Conservation (phyloP, 2,888 invertebrate species). For the Apodemia zela region DNA sequence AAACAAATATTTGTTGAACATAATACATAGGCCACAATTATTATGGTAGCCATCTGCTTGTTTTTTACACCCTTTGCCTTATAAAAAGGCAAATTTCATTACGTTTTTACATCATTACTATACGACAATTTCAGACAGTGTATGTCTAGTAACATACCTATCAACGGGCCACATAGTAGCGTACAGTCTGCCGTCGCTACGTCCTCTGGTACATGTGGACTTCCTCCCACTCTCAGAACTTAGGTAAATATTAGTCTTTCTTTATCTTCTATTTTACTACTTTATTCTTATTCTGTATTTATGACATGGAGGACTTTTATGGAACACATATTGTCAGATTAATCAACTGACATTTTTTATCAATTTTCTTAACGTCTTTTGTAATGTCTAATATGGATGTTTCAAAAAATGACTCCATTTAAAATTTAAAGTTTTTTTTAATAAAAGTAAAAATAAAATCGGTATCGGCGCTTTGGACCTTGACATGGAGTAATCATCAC, state of each 20-base stretch:
- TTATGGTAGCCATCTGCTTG: too few species aligned
- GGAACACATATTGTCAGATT: slow-evolving; percentile 15
- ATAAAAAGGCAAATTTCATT: too few species aligned
- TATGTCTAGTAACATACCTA: slow-evolving; percentile 95
- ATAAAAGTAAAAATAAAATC: slow-evolving; percentile 23
- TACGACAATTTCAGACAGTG: slow-evolving; percentile 86
- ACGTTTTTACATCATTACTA: neutral
- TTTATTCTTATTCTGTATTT: slow-evolving; percentile 20
- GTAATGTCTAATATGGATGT: neutral
- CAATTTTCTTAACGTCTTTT: neutral
- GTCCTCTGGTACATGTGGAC: slow-evolving; percentile 94
- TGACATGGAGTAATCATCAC: slow-evolving; percentile 52
- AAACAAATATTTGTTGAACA: too few species aligned
- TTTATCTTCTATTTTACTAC: neutral
- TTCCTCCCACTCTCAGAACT: slow-evolving; percentile 96
- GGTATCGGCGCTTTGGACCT: slow-evolving; percentile 38
- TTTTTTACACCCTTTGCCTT: too few species aligned
- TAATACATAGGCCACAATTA: too few species aligned
- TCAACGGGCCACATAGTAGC: slow-evolving; percentile 96
- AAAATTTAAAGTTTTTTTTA: neutral
- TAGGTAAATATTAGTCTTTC: slow-evolving; percentile 82
- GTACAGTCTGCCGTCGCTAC: slow-evolving; percentile 97
- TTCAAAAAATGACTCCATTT: slow-evolving; percentile 8
- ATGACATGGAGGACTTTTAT: slow-evolving; percentile 15
- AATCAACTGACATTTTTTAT: neutral